These are phyloP conservation scores for Pteronotus mesoamericanus DNA, from an alignment of 2,797 vertebrate genomes.

Conservation along the genomic window DNA sequence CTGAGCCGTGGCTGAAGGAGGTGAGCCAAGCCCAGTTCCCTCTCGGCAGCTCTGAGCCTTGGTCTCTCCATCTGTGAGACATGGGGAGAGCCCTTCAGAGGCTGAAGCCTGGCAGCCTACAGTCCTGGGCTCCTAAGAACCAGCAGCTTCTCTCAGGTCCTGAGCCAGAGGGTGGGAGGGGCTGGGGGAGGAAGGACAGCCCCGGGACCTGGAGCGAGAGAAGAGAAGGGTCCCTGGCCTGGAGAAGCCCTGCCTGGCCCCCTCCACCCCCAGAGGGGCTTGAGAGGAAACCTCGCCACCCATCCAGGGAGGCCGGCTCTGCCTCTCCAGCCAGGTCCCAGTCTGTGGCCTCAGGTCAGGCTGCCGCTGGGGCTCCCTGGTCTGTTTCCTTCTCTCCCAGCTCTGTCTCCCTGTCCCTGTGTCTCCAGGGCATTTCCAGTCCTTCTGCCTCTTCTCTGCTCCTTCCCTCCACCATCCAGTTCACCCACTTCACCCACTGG, in stretches of 20 bases:
- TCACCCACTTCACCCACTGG: background rate
- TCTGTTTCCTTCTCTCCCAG: background rate
- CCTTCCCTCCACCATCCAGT: background rate
- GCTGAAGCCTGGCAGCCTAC: background rate
- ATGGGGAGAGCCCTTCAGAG: background rate
- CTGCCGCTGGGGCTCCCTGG: background rate
- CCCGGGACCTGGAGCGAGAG: background rate
- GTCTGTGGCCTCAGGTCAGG: background rate
- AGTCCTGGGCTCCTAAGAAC: background rate
- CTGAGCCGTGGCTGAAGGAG: background rate
- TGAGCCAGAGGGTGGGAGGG: background rate
- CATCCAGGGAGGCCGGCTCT: background rate
- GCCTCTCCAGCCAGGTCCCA: rapidly evolving
- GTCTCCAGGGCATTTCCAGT: background rate
- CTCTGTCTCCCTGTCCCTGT: background rate
- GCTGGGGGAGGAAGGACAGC: background rate
- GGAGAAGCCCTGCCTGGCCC: background rate
- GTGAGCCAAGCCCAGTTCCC: background rate
- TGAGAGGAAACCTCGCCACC: rapidly evolving
- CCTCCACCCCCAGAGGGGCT: background rate
- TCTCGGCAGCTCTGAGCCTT: background rate
- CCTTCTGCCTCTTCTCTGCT: background rate
- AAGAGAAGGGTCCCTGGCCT: background rate
- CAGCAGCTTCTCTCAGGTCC: background rate
- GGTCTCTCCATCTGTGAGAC: background rate